A percentile compares a stretch with the other conserved stretches of the same genome.
phyloP scores from a whole-genome alignment of 2,888 invertebrate species.

The Eristalinus sepulchralis region DNA sequence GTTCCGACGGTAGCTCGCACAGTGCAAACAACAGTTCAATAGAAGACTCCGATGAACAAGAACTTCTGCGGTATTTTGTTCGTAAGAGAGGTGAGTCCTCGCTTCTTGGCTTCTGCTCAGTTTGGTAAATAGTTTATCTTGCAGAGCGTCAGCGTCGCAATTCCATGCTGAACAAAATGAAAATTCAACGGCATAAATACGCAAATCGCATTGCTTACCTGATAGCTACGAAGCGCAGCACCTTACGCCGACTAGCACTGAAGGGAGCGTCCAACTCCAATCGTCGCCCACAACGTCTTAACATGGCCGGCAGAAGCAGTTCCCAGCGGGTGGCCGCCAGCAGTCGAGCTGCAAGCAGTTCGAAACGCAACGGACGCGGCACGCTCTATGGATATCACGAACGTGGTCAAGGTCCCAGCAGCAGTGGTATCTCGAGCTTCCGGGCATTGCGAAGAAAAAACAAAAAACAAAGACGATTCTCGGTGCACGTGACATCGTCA shows the following conservation, averaged over 20 bases:
- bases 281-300: conserved; percentile 74
- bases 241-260: conserved; percentile 84
- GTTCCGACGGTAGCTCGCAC: conserved; percentile 74
- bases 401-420: conserved; percentile 58
- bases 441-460: conserved; percentile 71
- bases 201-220: conserved; percentile 88
- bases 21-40: conserved; percentile 75
- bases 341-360: conserved; percentile 45
- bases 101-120: conserved; percentile 31
- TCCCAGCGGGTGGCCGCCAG: conserved; percentile 34
- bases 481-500: conserved; percentile 40
- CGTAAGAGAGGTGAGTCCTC: conserved; percentile 54
- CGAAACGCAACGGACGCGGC: conserved; percentile 53
- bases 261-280: conserved; percentile 81
- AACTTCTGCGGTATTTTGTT: conserved; percentile 57
- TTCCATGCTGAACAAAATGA: conserved; percentile 79
- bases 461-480: conserved; percentile 66
- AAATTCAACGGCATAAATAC: conserved; percentile 81
- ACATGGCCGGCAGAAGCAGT: conserved; percentile 42
- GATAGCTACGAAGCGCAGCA: conserved; percentile 87
- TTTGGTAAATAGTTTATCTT: background rate
- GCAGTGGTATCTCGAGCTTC: conserved; percentile 55
- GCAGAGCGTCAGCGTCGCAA: conserved; percentile 81
- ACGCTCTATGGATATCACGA: conserved; percentile 56
- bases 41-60: conserved; percentile 76